phyloP scores from a whole-genome alignment of 2,113 vertebrate species.

The Epinephelus lanceolatus region DNA sequence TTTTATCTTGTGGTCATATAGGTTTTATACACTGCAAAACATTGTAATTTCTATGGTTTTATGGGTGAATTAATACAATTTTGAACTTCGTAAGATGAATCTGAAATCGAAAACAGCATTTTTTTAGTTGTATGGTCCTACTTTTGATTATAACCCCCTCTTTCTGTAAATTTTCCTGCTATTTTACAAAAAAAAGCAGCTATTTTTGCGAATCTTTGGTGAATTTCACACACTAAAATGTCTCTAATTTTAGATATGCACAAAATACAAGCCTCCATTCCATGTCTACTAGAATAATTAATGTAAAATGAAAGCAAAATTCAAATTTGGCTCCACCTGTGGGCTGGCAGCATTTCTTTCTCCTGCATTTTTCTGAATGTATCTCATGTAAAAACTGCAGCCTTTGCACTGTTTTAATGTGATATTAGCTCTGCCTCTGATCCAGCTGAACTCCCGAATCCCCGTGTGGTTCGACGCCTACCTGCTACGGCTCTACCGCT shows the following conservation, averaged over 20 bases:
- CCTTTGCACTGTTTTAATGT: background rate
- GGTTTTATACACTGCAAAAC: background rate
- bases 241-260: background rate
- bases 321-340: background rate
- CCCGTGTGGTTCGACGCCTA: constrained; percentile 11
- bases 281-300: background rate
- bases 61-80: background rate
- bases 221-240: background rate
- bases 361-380: background rate
- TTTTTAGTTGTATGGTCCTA: background rate
- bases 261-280: background rate
- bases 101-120: too few relatives aligned
- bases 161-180: background rate
- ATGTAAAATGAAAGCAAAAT: background rate
- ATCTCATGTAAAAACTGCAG: background rate
- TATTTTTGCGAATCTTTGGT: background rate
- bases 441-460: constrained; percentile 24
- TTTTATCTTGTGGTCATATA: background rate
- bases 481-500: constrained; percentile 36
- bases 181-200: background rate
- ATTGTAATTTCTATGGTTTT: background rate
- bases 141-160: background rate
- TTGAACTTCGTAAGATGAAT: background rate
- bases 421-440: constrained; percentile 35
- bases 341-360: background rate